These are phyloP conservation scores for Erpetoichthys calabaricus DNA, from an alignment of 2,797 vertebrate species.

Conservation along the genomic window DNA sequence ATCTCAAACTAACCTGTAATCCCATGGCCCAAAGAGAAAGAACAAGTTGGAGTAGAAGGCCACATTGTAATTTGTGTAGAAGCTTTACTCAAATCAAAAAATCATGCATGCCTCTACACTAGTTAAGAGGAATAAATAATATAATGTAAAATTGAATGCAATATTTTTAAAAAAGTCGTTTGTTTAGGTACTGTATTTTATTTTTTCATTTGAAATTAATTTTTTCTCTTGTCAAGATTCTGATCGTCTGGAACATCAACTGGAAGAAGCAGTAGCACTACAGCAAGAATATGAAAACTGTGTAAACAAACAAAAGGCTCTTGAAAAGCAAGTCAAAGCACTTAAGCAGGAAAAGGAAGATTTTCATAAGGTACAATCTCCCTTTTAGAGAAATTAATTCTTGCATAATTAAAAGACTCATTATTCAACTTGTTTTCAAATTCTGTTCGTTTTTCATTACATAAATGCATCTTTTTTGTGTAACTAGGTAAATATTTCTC, in stretches of 20 bases:
- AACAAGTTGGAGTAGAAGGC: no score
- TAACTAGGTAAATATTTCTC: background rate
- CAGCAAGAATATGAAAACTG: constrained; percentile 77
- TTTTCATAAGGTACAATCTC: constrained; percentile 65
- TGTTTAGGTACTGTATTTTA: no score
- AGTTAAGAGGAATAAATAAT: no score
- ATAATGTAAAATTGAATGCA: no score
- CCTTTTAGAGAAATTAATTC: background rate
- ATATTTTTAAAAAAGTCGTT: no score
- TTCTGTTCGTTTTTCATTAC: no score
- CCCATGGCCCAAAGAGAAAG: no score
- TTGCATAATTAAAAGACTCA: background rate
- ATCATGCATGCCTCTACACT: no score
- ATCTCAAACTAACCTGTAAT: no score
- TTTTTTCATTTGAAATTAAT: background rate
- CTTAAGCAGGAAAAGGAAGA: constrained; percentile 81
- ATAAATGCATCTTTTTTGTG: no score
- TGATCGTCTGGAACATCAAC: constrained; percentile 71
- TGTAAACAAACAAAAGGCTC: constrained; percentile 61
- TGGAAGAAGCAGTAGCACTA: constrained; percentile 70
- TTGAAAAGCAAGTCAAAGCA: constrained; percentile 76
- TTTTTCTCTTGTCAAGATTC: constrained; percentile 51
- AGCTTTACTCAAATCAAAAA: no score
- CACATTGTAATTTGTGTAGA: no score
- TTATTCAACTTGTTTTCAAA: background rate